phyloP scores from a whole-genome alignment of 1,140 invertebrate species.

The Heliconius congener region DNA sequence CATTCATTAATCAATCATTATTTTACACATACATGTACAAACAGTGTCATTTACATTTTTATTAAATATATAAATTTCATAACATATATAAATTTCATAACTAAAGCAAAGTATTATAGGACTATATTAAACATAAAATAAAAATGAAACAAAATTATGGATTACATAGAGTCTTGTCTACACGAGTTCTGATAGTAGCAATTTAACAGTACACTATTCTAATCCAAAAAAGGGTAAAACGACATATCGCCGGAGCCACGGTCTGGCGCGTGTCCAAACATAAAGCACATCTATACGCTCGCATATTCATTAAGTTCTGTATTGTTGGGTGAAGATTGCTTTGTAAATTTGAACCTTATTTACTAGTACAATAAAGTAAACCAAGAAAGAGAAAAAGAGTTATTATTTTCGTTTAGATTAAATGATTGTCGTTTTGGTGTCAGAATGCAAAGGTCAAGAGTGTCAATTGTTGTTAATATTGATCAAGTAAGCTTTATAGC shows the following conservation, averaged over 20 bases:
- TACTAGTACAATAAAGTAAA: neutral
- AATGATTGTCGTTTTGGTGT: neutral
- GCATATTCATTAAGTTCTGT: neutral
- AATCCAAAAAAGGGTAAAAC: slow-evolving; percentile 24
- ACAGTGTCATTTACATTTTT: too few relatives aligned
- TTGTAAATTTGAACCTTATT: neutral
- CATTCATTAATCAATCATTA: too few relatives aligned
- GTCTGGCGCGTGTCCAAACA: slow-evolving; percentile 57
- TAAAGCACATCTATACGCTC: slow-evolving; percentile 36
- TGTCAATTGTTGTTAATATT: neutral
- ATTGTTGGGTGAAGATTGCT: neutral
- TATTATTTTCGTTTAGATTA: neutral
- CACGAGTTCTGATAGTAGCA: neutral
- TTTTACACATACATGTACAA: too few relatives aligned
- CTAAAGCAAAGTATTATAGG: too few relatives aligned
- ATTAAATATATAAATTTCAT: too few relatives aligned
- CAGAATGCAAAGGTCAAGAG: neutral
- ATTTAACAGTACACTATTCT: slow-evolving; percentile 1
- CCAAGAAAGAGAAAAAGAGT: neutral
- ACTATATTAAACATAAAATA: neutral
- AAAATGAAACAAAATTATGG: neutral
- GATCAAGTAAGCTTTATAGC: too few relatives aligned
- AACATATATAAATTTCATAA: too few relatives aligned
- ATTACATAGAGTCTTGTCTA: neutral
- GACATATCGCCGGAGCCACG: slow-evolving; percentile 39